Base-by-base conservation (phyloP, 1,140 invertebrate genomes). In the Drosophila saltans region DNA sequence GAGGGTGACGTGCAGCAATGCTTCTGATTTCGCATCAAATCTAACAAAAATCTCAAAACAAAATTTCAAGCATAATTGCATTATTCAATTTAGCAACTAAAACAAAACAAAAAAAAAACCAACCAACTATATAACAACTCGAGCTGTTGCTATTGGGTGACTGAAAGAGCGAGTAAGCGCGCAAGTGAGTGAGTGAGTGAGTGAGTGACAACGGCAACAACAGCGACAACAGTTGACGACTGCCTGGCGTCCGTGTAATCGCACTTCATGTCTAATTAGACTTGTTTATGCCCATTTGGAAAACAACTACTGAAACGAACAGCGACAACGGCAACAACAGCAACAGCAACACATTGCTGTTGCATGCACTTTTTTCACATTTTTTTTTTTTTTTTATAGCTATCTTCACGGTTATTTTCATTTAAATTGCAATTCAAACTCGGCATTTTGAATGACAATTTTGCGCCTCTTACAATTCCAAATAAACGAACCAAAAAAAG, bases 251-350 rank as follows among this genome's bases (percentile, higher is more conserved):
- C 77, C 80, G 84, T 88, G 84, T 88, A 88, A 89, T 89, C 84
- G 84, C 84, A 89, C 84, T 89, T 89, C 84, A 89, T 84, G 84
- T 89, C 84, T 89, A 89, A 89, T 89, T 89, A 89, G 84, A 81
- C 84, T 89, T 89, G 84, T 89, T 89, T 89, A 89, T 89, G 80
- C 84, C 84, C 81, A 84, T 89, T 89, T 89, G 80, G 69, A 89
- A 89, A 82, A 79, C 67, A 70, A 45, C 71, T 75, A 16, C 65
- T 61, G 10, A 61, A 64, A 36, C 55, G 33, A 61, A 24, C 60
- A 63, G 1, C 57, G 33, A 43, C 67, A 75, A 11, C 65, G 61
- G 5, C 66, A 66, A 39, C 57, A 59, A 24, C 66, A 67, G 6
- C 68, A 63, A 2, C 75, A 70, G 16, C 57, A 66, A 60, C 66